Conservation (phyloP, 2,113 vertebrate species). For the Tympanuchus pallidicinctus region DNA sequence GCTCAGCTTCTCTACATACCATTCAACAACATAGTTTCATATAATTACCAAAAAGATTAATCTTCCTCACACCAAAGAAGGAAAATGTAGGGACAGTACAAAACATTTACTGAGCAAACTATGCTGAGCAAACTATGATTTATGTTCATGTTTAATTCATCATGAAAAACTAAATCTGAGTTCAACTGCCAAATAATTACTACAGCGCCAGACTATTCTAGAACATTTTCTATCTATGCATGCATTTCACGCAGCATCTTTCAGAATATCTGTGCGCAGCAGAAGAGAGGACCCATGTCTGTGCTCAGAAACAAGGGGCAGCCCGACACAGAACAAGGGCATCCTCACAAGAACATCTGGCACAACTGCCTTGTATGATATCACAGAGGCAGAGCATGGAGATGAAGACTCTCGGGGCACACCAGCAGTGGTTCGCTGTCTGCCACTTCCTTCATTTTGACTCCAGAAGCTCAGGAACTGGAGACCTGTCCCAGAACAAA, state of each 20-base stretch:
- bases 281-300: rapidly evolving
- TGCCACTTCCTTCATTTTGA: neutral
- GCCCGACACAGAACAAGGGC: neutral
- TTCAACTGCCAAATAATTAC: neutral
- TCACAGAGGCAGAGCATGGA: neutral
- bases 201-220: neutral
- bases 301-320: neutral
- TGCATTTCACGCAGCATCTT: neutral
- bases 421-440: neutral
- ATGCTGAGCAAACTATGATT: neutral
- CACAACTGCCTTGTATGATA: neutral
- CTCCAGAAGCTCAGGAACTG: neutral
- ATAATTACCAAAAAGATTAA: neutral
- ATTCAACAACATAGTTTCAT: neutral
- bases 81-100: neutral
- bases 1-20: neutral
- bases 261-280: neutral
- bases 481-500: neutral
- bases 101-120: neutral
- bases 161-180: neutral
- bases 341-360: neutral
- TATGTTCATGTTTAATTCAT: neutral
- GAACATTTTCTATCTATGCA: rapidly evolving
- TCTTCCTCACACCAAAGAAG: neutral
- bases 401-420: neutral